Base-by-base conservation (phyloP, 1,140 invertebrate genomes). In the Eciton burchellii region DNA sequence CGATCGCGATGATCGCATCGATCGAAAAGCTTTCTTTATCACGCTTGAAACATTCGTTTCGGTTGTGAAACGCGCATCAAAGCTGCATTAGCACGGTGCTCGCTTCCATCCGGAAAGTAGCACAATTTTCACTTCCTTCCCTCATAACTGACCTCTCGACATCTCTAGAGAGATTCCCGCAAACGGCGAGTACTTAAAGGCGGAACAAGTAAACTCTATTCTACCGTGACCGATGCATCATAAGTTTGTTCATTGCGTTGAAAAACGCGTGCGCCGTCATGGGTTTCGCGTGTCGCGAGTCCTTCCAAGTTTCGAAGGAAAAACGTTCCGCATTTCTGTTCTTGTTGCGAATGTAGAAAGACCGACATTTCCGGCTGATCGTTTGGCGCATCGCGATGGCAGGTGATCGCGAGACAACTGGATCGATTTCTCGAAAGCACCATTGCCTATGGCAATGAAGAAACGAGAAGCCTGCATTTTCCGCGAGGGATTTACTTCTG, bases 81-180 rank as follows among this genome's bases (percentile, higher is more conserved):
- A 84, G 82, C 66, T 84, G 65, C 82, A 87, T 88, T 84, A 88
- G 72, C 77, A 73, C n/a, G 54, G n/a, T n/a, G n/a, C n/a, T n/a
- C n/a, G n/a, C n/a, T n/a, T n/a, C n/a, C n/a, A n/a, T n/a, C n/a
- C n/a, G n/a, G n/a, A n/a, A n/a, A n/a, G n/a, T n/a, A n/a, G n/a
- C n/a, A n/a, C n/a, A n/a, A n/a, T n/a, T n/a, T n/a, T n/a, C n/a
- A n/a, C n/a, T n/a, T n/a, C n/a, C n/a, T n/a, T n/a, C n/a, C n/a
- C n/a, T n/a, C n/a, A n/a, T n/a, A n/a, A n/a, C n/a, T n/a, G n/a
- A n/a, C n/a, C n/a, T n/a, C n/a, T n/a, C n/a, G n/a, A n/a, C n/a
- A n/a, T n/a, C n/a, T n/a, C n/a, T n/a, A n/a, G n/a, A n/a, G n/a
- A n/a, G n/a, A n/a, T n/a, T n/a, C n/a, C n/a, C n/a, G n/a, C n/a